Base-by-base conservation (phyloP, 92 coral and sea anemone species). In the Porites rus region DNA sequence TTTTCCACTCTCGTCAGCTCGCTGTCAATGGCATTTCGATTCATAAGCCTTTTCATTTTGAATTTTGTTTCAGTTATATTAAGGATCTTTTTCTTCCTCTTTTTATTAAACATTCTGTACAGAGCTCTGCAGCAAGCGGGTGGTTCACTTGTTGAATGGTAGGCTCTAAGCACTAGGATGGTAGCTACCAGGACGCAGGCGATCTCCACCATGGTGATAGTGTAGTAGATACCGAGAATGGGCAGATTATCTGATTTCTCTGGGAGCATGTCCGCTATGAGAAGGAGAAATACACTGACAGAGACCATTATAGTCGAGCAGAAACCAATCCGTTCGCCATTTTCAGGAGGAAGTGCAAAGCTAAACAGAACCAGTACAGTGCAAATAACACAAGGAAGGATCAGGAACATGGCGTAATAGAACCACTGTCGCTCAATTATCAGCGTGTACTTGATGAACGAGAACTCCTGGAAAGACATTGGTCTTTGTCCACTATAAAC, bases 261-360 rank as follows among this genome's bases (percentile, higher is more conserved):
- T 22, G 93, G 93, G 13, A 90, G 87, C 64, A 90, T 25, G 0
- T 90, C 93, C 10, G 92, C 65, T 68, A 93, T 84, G 8, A 93
- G 81, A 6, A 93, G 92, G 53, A 93, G 87, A 43, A 87, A 93
- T 13, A 93, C 95, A 17, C 92, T 93, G 12, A 90, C 74, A 6
- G 93, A 69, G 21, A 93, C 80, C 79, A 93, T 90, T 8, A 93
- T 79, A 24, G 93, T 86, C 8, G 93, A 83, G 28, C 93, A 86
- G 31, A 93, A 87, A 0, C 96, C 87, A 14, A 91, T 87, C 53
- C 97, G 75, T 67, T 94, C 97, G 38, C 97, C 97, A 71, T 79
- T 94, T 53, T 94, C 97, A 0, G 94, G 93, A 13, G 97, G 97
- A 51, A 94, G 92, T 20, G 78, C 64, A 75, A 94, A 94, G 77